Evolutionary conservation across 2,888 invertebrate species (phyloP).

Genomic region (Agrotis segetum): DNA sequence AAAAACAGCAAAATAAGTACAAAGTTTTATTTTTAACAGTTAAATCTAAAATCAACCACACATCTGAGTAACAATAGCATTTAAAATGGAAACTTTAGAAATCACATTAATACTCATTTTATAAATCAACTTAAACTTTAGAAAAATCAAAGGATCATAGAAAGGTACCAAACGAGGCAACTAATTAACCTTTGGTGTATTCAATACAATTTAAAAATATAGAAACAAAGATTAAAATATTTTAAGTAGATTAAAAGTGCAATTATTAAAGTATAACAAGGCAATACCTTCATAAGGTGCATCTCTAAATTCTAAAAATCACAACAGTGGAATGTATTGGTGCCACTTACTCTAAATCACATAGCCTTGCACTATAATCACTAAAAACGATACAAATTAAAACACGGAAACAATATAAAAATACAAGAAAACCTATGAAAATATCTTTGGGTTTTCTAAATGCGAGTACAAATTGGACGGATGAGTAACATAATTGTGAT

Average conservation of each 20-base stretch:
- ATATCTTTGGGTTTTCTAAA: slow-evolving; percentile 85
- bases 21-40: slow-evolving; percentile 83
- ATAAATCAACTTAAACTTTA: slow-evolving; percentile 71
- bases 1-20: slow-evolving; percentile 65
- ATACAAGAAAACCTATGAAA: slow-evolving; percentile 72
- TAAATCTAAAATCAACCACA: slow-evolving; percentile 81
- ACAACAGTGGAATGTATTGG: slow-evolving; percentile 88
- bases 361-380: slow-evolving; percentile 79
- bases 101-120: slow-evolving; percentile 64
- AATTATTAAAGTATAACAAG: slow-evolving; percentile 58
- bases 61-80: slow-evolving; percentile 72
- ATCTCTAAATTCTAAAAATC: slow-evolving; percentile 83
- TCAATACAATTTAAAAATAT: slow-evolving; percentile 67
- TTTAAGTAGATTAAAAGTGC: slow-evolving; percentile 65
- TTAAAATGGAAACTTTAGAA: slow-evolving; percentile 73
- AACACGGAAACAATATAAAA: slow-evolving; percentile 70
- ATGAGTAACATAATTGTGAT: slow-evolving; percentile 43
- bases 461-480: slow-evolving; percentile 72
- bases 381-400: slow-evolving; percentile 71
- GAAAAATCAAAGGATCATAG: slow-evolving; percentile 68
- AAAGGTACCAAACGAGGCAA: slow-evolving; percentile 57
- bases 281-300: slow-evolving; percentile 72
- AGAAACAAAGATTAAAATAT: slow-evolving; percentile 68
- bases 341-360: slow-evolving; percentile 89
- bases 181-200: slow-evolving; percentile 74